Evolutionary conservation across 1,140 invertebrate genomes (phyloP).

Genomic region (Prorops nasuta): DNA sequence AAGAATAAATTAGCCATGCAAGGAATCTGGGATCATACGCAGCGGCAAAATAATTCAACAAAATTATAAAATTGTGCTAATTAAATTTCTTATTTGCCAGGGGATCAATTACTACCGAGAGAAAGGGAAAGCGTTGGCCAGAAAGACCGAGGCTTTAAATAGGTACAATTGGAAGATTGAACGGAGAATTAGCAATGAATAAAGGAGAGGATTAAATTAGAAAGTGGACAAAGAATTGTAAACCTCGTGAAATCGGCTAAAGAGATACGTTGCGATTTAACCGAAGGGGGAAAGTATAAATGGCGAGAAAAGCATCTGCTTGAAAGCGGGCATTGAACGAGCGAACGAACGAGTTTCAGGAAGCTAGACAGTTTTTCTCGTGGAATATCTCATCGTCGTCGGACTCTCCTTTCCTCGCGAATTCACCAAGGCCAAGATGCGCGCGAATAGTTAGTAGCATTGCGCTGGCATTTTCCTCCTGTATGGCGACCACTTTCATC

Average conservation of each 20-base stretch:
- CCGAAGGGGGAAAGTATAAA: slow-evolving; percentile 11
- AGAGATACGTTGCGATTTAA: slow-evolving; percentile 28
- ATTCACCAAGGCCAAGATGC: too few relatives aligned
- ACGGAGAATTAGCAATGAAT: too few relatives aligned
- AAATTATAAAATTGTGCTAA: too few relatives aligned
- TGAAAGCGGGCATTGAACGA: background rate
- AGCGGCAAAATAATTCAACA: too few relatives aligned
- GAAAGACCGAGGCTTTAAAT: slow-evolving; percentile 3
- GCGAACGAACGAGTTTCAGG: background rate
- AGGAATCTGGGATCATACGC: too few relatives aligned
- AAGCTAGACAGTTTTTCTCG: background rate
- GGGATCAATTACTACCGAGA: too few relatives aligned
- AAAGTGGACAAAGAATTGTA: too few relatives aligned
- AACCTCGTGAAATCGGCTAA: slow-evolving; percentile 13
- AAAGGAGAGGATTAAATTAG: too few relatives aligned
- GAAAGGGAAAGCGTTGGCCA: slow-evolving; percentile 7
- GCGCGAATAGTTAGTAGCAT: too few relatives aligned
- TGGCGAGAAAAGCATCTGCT: background rate
- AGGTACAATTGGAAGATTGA: background rate
- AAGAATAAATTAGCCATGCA: too few relatives aligned
- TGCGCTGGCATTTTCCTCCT: background rate
- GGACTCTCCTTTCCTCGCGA: background rate
- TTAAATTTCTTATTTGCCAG: too few relatives aligned
- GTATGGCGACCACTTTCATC: background rate
- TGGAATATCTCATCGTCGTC: background rate